Base-by-base conservation (phyloP, 2,797 vertebrate genomes). In the Mergus octosetaceus region DNA sequence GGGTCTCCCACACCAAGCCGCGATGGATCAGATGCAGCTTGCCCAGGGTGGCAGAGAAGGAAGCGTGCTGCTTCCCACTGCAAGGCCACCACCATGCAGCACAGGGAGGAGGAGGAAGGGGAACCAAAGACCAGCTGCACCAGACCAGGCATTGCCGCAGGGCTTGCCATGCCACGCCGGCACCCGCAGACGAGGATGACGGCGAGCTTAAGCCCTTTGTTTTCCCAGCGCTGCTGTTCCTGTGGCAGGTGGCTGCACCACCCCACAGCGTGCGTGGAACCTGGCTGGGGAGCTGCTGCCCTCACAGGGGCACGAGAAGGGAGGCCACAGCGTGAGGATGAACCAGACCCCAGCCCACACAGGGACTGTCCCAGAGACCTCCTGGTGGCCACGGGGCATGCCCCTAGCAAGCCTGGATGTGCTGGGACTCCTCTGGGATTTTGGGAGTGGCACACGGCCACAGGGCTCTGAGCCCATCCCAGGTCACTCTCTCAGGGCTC, bases 201-300 rank as follows among this genome's bases (percentile, higher is more conserved):
- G 32, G 43, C 15, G 11, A 47, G 43, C 22, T 68, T 47, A 45
- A 47, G n/a, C 11, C 65, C 45, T 68, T 34, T 34, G 43, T 34
- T 68, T 68, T 24, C 45, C 32, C 32, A 68, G 43, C 43, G 9
- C 25, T 34, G 65, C 14, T 21, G 62, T 32, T 25, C 15, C 65
- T 24, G 15, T 16, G 32, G 15, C 24, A 36, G 34, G 58, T 15
- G 22, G 34, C 58, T 60, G 34, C 58, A 60, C 58, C 4, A 3
- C 13, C 21, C 57, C 57, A 34, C 34, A 8, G 22, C 6, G 3
- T 22, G 14, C 1, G 2, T 4, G 4, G 22, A 60, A 22, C 58
- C 15, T 16, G 24, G 43, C 30, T 16, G 43, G 34, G 22, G 11
- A 25, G 32, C 43, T 7, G 41, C 64, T 11, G 14, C 56, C 56